phyloP scores from a whole-genome alignment of 2,888 invertebrate genomes.

The Mactromeris polynyma region DNA sequence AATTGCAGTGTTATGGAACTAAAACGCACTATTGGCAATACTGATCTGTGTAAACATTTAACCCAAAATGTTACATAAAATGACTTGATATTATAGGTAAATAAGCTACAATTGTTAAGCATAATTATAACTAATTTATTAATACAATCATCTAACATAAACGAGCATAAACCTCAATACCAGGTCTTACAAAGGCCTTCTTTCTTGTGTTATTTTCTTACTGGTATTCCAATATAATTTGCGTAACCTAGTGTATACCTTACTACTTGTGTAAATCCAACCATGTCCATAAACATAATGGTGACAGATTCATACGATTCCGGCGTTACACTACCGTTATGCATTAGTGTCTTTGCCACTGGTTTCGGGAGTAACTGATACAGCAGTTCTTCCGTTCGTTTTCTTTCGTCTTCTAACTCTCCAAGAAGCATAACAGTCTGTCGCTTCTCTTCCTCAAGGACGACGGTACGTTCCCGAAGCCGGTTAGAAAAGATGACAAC shows the following conservation, averaged over 20 bases:
- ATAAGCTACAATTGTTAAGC: too few species aligned
- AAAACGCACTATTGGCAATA: too few species aligned
- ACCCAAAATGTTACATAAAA: too few species aligned
- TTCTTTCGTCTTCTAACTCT: constrained; percentile 66
- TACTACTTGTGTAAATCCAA: constrained; percentile 64
- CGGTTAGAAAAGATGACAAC: constrained; percentile 34
- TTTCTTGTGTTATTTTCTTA: too few species aligned
- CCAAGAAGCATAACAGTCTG: constrained; percentile 29
- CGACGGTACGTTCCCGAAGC: background rate
- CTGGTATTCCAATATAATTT: too few species aligned
- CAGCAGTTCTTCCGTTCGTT: constrained; percentile 62
- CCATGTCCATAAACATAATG: constrained; percentile 71
- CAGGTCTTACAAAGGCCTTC: too few species aligned
- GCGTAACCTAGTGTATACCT: constrained; percentile 33
- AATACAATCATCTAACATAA: too few species aligned
- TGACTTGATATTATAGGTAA: too few species aligned
- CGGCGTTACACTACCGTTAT: constrained; percentile 54
- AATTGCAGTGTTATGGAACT: too few species aligned
- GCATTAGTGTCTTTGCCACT: constrained; percentile 64
- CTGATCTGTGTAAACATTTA: too few species aligned
- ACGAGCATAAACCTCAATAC: too few species aligned
- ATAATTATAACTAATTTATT: too few species aligned
- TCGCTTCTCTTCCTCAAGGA: constrained; percentile 13
- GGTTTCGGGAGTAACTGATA: constrained; percentile 68
- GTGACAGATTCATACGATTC: constrained; percentile 68